A percentile compares a stretch with the other conserved stretches of the same genome.
phyloP scores from a whole-genome alignment of 2,888 invertebrate genomes.

The Trilocha varians region DNA sequence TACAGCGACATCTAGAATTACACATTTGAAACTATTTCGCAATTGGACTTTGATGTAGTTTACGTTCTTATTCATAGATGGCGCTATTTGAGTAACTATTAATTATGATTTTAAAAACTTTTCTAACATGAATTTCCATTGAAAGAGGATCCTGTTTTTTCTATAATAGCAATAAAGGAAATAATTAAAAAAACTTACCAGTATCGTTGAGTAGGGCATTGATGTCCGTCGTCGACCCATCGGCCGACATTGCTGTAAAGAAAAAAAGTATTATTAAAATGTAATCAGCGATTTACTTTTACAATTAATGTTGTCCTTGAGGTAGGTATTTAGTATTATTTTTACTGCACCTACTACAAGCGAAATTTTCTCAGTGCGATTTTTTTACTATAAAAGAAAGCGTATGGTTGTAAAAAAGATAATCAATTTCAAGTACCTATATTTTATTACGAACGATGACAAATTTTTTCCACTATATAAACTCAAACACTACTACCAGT shows the following conservation, averaged over 20 bases:
- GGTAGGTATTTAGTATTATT: too few relatives aligned
- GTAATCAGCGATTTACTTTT: background rate
- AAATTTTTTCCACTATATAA: too few relatives aligned
- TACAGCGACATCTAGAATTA: background rate
- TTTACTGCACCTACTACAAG: too few relatives aligned
- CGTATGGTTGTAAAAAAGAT: too few relatives aligned
- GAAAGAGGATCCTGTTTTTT: too few relatives aligned
- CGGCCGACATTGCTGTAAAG: conserved; percentile 77
- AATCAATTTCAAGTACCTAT: too few relatives aligned
- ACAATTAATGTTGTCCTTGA: too few relatives aligned
- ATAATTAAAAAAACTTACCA: conserved; percentile 55
- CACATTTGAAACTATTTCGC: background rate
- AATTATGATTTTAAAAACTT: too few relatives aligned
- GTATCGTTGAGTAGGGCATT: conserved; percentile 77
- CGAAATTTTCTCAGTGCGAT: too few relatives aligned
- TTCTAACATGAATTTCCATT: background rate
- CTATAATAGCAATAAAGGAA: background rate
- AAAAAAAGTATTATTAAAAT: conserved; percentile 21
- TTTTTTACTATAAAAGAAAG: too few relatives aligned
- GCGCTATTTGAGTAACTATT: background rate
- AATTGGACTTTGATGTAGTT: background rate
- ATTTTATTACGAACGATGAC: too few relatives aligned
- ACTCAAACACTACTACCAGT: too few relatives aligned
- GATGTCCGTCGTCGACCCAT: conserved; percentile 76
- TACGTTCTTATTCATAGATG: background rate